Evolutionary conservation across 2,797 vertebrate species (phyloP), one percentile per base, ranked within the genome.

Genomic region (Microtus californicus): DNA sequence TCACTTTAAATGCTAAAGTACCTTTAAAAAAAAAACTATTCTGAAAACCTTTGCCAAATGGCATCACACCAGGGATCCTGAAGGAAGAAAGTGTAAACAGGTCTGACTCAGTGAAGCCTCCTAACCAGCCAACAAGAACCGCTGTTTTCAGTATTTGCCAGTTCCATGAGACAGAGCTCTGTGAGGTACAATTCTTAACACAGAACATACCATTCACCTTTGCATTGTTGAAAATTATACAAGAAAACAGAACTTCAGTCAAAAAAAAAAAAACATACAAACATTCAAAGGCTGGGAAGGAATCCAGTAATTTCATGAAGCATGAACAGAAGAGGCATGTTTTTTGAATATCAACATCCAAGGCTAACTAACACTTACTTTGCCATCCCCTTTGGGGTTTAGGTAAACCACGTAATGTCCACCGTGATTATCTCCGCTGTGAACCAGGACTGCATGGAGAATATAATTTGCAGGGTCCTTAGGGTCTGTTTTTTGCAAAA

Each of bases 341-440:
- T 80, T 7, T 1, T 15, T 13, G 9, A 54, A 13, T 7, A 43
- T 6, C 14, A 1, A 1, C 40, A 19, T 25, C 40, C n/a, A 7
- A 9, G 17, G 54, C 92, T 94, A 92, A 51, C 92, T 94, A 92
- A 51, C 98, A 98, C 99, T 99, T 98, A 99, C 99, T 99, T 99
- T 99, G 98, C 99, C 99, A 97, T 99, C 99, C 94, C 99, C 99
- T 98, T 99, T 99, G 74, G 99, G 99, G 98, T 99, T 99, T 95
- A 99, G 99, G 98, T 99, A 99, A 98, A 99, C 99, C 98, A 99
- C 99, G 3, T 99, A 99, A 98, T 99, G 99, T 97, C 99, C 99
- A 2, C 99, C 99, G 67, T 99, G 99, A 99, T 99, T 99, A 98
- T 99, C 99, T 77, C 99, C 99, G 94, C 99, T 99, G 98, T 99